phyloP scores from a whole-genome alignment of 2,888 invertebrate genomes.

The Meta bourneti region DNA sequence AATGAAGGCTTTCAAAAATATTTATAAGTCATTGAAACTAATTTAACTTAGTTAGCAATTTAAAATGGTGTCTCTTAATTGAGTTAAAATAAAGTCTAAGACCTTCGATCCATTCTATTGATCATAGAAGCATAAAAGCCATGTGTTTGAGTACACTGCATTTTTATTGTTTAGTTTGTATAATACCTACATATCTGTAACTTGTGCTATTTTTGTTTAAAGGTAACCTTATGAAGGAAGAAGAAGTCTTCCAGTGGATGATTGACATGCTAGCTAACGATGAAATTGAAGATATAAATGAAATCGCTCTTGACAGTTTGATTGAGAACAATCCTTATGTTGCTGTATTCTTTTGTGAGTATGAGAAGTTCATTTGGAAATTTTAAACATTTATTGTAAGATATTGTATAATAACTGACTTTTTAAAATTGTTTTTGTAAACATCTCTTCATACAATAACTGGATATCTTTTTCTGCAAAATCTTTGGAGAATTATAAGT shows the following conservation, averaged over 20 bases:
- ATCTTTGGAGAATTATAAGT: too few species aligned
- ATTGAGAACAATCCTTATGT: constrained; percentile 91
- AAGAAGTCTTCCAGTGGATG: constrained; percentile 97
- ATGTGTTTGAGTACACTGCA: neutral
- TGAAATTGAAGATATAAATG: constrained; percentile 81
- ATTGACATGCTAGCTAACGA: constrained; percentile 86
- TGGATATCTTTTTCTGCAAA: too few species aligned
- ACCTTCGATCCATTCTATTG: too few species aligned
- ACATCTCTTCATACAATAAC: neutral
- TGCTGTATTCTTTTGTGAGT: constrained; percentile 90
- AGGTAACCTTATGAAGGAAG: constrained; percentile 93
- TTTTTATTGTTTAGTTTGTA: neutral
- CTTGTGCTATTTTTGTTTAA: constrained; percentile 65
- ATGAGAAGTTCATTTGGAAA: neutral
- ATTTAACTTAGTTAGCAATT: too few species aligned
- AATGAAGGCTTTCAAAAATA: too few species aligned
- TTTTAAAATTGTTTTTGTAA: neutral
- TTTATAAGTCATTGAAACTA: too few species aligned
- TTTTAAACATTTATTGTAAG: neutral
- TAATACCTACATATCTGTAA: neutral
- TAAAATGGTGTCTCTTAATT: too few species aligned
- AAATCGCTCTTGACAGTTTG: constrained; percentile 93
- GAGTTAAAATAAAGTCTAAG: too few species aligned
- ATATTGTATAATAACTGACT: neutral
- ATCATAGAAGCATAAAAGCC: neutral